phyloP scores from a whole-genome alignment of 2,888 invertebrate genomes.

The Dichetophora obliterata region DNA sequence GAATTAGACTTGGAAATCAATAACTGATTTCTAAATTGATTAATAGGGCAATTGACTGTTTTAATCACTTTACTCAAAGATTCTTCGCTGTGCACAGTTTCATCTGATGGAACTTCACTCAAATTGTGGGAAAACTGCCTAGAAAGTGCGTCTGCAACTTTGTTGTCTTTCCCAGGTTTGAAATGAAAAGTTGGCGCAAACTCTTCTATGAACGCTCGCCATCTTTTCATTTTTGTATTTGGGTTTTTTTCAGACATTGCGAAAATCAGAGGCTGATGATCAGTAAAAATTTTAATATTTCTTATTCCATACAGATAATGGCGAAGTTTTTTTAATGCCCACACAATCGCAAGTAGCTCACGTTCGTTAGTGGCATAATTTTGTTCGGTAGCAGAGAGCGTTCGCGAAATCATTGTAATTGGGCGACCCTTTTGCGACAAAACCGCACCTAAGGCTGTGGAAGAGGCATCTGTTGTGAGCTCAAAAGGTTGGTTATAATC shows the following conservation, averaged over 20 bases:
- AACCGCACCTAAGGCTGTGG: conserved; percentile 40
- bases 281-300: conserved; percentile 43
- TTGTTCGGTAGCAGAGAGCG: conserved; percentile 42
- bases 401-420: conserved; percentile 44
- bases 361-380: conserved; percentile 47
- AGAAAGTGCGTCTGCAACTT: conserved; percentile 46
- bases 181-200: conserved; percentile 41
- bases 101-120: background rate
- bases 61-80: conserved; percentile 38
- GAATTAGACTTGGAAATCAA: conserved; percentile 31
- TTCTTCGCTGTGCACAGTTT: conserved; percentile 36
- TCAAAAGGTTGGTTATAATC: conserved; percentile 38
- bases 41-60: conserved; percentile 32
- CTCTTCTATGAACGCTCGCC: conserved; percentile 43
- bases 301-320: conserved; percentile 61
- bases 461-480: conserved; percentile 43
- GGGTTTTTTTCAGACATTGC: conserved; percentile 45
- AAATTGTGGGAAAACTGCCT: conserved; percentile 42
- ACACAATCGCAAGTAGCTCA: conserved; percentile 38
- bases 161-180: conserved; percentile 45
- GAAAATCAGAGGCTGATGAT: conserved; percentile 48
- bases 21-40: conserved; percentile 44
- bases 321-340: conserved; percentile 57
- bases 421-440: conserved; percentile 43
- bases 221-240: conserved; percentile 43